A percentile compares a stretch with the other conserved stretches of the same genome.
phyloP scores from a whole-genome alignment of 2,797 vertebrate species.

The Oreortyx pictus region DNA sequence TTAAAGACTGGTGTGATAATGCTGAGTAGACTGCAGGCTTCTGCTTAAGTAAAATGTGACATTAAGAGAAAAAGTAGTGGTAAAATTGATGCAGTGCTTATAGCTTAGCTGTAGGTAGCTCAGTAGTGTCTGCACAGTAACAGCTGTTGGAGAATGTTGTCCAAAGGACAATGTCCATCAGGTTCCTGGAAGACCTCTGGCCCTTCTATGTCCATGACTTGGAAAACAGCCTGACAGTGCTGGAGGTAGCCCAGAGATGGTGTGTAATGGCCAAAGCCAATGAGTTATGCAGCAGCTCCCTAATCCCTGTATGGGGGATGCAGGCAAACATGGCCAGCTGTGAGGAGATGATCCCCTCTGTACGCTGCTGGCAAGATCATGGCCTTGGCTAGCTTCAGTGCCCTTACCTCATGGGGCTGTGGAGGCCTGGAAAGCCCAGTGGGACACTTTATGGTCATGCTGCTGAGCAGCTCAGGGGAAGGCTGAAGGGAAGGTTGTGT shows the following conservation, averaged over 20 bases:
- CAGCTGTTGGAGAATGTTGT: not conserved
- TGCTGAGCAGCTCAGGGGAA: not conserved
- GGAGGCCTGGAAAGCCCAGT: not conserved
- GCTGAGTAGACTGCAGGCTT: not conserved
- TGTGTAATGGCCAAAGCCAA: not conserved
- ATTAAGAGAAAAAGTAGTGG: not conserved
- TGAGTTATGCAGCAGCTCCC: fast-evolving
- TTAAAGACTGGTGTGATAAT: not conserved
- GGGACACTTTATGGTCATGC: fast-evolving
- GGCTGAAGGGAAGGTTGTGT: not conserved
- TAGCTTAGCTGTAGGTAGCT: not conserved
- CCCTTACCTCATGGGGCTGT: fast-evolving
- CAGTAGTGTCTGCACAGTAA: not conserved
- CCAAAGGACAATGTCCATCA: not conserved
- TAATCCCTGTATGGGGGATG: not conserved
- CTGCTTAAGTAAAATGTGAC: not conserved
- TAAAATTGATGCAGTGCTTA: not conserved
- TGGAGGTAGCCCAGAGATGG: not conserved
- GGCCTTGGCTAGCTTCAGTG: not conserved
- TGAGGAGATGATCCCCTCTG: fast-evolving
- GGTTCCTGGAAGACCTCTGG: not conserved
- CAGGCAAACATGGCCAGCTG: not conserved
- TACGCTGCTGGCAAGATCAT: not conserved
- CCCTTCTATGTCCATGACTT: not conserved
- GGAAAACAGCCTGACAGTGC: not conserved